Evolutionary conservation across 64 coral and sea anemone genomes (phyloP), one percentile per base, ranked within the genome.

Genomic region (Pachyseris speciosa): DNA sequence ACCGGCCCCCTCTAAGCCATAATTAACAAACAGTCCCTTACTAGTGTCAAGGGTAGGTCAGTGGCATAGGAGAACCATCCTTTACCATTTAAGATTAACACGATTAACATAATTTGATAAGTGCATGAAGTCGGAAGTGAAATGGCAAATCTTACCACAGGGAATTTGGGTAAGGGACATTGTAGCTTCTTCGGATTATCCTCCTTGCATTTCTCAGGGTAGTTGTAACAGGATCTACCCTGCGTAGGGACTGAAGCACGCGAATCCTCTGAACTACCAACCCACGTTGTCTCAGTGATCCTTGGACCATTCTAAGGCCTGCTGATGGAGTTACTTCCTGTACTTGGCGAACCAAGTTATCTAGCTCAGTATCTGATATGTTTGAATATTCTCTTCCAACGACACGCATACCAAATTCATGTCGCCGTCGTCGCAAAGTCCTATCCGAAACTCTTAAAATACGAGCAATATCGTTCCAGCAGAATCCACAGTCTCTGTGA

Each of bases 151-250:
- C 51, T 55, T 74, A 83, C 78, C 78, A 83, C 27, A 83, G 29
- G 63, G 34, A 83, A n/a, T 83, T 83, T 36, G 78, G 78, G 33
- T 32, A 83, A 20, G 52, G 24, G 41, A 83, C 78, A 83, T 37
- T 83, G 51, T 83, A 83, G 19, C 28, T 83, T 38, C 78, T 31
- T 37, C 78, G 78, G 52, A 61, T 61, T 61, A 83, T 83, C 55
- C 55, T 37, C 63, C 78, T 83, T 36, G 51, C 63, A 19, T 55
- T 70, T 70, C 67, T 28, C 29, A 70, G 67, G 29, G 67, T 70
- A n/a, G 67, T 28, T 40, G 67, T 28, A 71, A 71, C 67, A 71
- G 67, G 67, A 71, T 71, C 67, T 71, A 71, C 67, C 37, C 65
- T 69, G 11, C 67, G 31, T 40, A 71, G 20, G 30, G 67, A 32